A percentile compares a stretch with the other conserved stretches of the same genome.
phyloP scores from a whole-genome alignment of 1,140 invertebrate genomes.

The Listronotus bonariensis region DNA sequence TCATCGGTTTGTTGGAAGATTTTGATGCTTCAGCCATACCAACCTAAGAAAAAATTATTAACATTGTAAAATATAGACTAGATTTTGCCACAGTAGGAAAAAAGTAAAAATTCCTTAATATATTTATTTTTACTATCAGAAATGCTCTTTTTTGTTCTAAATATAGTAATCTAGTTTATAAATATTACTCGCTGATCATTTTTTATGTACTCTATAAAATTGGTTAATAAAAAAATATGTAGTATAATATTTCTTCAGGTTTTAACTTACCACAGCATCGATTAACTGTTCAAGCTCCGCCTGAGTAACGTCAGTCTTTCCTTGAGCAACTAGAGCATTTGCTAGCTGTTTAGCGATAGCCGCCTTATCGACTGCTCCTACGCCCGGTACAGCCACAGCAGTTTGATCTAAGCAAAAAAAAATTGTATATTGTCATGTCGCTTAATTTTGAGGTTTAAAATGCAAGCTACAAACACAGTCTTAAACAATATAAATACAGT shows the following conservation, averaged over 20 bases:
- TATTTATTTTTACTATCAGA: too few species aligned
- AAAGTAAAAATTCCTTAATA: too few species aligned
- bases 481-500: too few species aligned
- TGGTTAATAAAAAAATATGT: too few species aligned
- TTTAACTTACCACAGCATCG: conserved; percentile 70
- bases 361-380: conserved; percentile 70
- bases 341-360: conserved; percentile 79
- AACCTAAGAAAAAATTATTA: conserved; percentile 52
- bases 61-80: not conserved
- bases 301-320: conserved; percentile 75
- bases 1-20: conserved; percentile 60
- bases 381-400: conserved; percentile 66
- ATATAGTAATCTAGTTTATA: too few species aligned
- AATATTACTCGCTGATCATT: too few species aligned
- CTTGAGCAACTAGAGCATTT: conserved; percentile 73
- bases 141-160: too few species aligned
- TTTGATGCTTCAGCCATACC: conserved; percentile 66
- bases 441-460: too few species aligned
- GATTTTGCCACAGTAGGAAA: too few species aligned
- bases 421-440: not conserved
- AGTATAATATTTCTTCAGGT: too few species aligned
- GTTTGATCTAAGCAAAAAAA: conserved; percentile 49
- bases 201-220: too few species aligned
- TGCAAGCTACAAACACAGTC: too few species aligned
- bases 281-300: conserved; percentile 76